phyloP scores from a whole-genome alignment of 23 tunicate species.

The Halocynthia aurantium region DNA sequence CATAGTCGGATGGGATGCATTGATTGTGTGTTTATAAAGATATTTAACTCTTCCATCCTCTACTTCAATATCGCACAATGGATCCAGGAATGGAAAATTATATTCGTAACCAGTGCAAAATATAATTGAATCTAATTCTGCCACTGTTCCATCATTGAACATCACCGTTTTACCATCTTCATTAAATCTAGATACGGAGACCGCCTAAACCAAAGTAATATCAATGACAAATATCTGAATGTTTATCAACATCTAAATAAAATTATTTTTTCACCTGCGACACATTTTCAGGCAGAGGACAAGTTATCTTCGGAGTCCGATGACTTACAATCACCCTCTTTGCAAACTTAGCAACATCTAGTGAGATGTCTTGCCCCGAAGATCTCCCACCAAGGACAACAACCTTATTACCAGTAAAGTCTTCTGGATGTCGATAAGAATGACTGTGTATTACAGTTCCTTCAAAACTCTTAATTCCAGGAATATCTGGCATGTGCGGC shows the following conservation, averaged over 20 bases:
- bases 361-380: slow-evolving; percentile 69
- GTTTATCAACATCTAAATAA: neutral
- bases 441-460: slow-evolving; percentile 75
- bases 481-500: slow-evolving; percentile 51
- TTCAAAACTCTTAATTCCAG: slow-evolving; percentile 35
- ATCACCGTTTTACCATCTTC: slow-evolving; percentile 26
- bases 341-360: slow-evolving; percentile 47
- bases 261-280: slow-evolving; percentile 18
- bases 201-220: slow-evolving; percentile 18
- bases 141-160: slow-evolving; percentile 45
- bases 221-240: neutral
- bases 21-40: slow-evolving; percentile 58
- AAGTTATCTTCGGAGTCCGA: slow-evolving; percentile 20
- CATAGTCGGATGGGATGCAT: slow-evolving; percentile 49
- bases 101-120: slow-evolving; percentile 83
- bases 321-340: slow-evolving; percentile 39
- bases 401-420: slow-evolving; percentile 31
- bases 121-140: slow-evolving; percentile 40
- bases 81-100: slow-evolving; percentile 68
- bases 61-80: slow-evolving; percentile 15
- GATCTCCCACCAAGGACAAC: slow-evolving; percentile 62
- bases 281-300: slow-evolving; percentile 52
- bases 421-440: slow-evolving; percentile 38
- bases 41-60: slow-evolving; percentile 34
- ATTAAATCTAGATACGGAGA: slow-evolving; percentile 16